These are phyloP conservation scores for Ceratotherium simum DNA, from an alignment of 2,113 vertebrate species.

Conservation along the genomic window DNA sequence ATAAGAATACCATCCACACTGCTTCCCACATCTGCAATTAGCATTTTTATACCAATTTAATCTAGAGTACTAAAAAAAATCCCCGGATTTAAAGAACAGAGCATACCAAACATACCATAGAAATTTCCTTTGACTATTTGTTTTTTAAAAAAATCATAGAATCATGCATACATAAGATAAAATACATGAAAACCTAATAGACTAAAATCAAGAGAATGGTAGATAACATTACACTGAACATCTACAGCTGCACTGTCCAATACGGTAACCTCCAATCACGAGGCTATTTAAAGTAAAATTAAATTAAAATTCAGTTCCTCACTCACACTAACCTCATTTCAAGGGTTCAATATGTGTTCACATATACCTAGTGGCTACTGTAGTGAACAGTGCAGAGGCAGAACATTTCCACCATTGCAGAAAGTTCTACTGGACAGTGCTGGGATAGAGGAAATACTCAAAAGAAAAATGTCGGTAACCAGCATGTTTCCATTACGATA, in stretches of 20 bases:
- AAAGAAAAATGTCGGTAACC: slow-evolving; percentile 7
- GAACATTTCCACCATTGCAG: background rate
- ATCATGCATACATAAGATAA: background rate
- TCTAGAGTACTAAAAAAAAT: background rate
- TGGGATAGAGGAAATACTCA: background rate
- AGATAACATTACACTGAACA: background rate
- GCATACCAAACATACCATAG: background rate
- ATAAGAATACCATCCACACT: background rate
- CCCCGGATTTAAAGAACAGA: background rate
- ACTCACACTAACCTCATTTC: background rate
- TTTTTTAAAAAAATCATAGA: background rate
- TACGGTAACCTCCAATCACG: background rate
- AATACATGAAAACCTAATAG: background rate
- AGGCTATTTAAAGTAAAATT: background rate
- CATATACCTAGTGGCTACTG: background rate
- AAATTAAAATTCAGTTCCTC: background rate
- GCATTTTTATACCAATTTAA: background rate
- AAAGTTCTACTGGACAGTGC: background rate
- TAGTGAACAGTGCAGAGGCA: background rate
- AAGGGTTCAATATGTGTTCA: background rate
- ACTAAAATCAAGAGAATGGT: slow-evolving; percentile 36
- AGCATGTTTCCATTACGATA: background rate
- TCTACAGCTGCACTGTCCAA: background rate
- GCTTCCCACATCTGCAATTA: background rate
- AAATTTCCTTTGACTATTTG: background rate